These are phyloP conservation scores for Pseudolycoriella hygida DNA, from an alignment of 2,888 invertebrate genomes.

Conservation along the genomic window DNA sequence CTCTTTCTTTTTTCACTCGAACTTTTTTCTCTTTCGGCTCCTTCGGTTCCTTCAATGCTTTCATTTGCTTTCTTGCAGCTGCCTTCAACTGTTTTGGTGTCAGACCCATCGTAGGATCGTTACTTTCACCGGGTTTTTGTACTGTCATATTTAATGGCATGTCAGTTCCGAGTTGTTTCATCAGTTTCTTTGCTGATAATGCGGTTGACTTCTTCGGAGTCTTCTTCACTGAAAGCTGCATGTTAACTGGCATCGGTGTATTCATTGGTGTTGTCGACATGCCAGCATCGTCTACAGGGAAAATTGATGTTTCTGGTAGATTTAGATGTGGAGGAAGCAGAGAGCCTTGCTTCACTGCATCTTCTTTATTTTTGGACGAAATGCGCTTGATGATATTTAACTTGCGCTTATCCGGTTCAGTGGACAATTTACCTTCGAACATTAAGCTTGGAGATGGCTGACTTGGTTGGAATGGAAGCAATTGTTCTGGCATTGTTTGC, in stretches of 20 bases:
- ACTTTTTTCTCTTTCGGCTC: background rate
- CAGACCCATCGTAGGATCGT: too few species aligned
- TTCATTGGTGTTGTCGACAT: background rate
- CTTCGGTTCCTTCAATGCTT: background rate
- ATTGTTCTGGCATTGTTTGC: background rate
- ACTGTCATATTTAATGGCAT: too few species aligned
- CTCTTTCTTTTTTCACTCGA: background rate
- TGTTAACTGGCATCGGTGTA: background rate
- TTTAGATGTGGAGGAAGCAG: background rate
- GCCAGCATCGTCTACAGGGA: background rate
- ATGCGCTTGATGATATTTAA: conserved; percentile 78
- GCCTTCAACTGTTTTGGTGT: too few species aligned
- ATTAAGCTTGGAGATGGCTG: background rate
- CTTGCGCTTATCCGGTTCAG: conserved; percentile 70
- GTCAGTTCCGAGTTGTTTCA: too few species aligned
- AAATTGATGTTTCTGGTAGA: background rate
- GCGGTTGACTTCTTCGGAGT: too few species aligned
- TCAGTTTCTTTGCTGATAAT: too few species aligned
- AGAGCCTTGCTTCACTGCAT: background rate
- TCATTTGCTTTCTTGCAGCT: background rate
- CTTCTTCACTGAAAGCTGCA: too few species aligned
- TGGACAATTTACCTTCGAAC: conserved; percentile 37
- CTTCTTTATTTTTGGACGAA: conserved; percentile 35
- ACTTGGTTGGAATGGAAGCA: background rate
- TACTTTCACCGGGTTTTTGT: too few species aligned